These are phyloP conservation scores for Lonchura striata DNA, from an alignment of 2,113 vertebrate genomes.

Conservation along the genomic window DNA sequence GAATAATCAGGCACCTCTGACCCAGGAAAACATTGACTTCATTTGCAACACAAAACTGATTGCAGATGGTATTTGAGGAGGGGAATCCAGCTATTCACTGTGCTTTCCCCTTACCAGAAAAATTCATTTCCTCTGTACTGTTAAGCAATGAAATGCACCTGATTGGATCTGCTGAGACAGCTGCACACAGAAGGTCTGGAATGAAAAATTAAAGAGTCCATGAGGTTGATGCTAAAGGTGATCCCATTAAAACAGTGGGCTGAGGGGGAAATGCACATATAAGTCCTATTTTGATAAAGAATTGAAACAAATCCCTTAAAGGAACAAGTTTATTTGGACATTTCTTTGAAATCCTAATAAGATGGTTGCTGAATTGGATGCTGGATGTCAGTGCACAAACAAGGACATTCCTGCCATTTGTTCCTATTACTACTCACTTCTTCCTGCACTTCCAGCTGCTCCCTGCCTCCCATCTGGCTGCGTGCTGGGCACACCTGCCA, in stretches of 20 bases:
- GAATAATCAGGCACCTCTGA: constrained; percentile 60
- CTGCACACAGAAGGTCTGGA: not conserved
- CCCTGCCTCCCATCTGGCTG: not conserved
- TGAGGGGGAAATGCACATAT: not conserved
- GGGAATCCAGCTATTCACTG: constrained; percentile 5
- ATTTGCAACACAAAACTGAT: constrained; percentile 23
- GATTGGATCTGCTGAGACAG: constrained; percentile 3
- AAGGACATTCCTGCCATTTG: not conserved
- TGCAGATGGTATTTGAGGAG: not conserved
- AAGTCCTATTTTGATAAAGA: not conserved
- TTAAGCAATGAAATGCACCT: constrained; percentile 22
- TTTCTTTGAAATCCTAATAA: not conserved
- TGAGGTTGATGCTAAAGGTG: not conserved
- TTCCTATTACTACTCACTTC: not conserved
- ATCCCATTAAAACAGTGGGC: not conserved
- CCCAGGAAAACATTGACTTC: constrained; percentile 9
- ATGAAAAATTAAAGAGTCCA: not conserved
- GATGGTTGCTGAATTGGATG: not conserved
- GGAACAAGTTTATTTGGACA: not conserved
- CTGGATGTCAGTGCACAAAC: fast-evolving
- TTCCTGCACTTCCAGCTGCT: not conserved
- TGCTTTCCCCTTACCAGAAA: constrained; percentile 1
- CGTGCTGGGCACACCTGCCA: not conserved
- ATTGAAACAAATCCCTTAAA: not conserved
- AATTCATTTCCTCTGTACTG: constrained; percentile 41